Evolutionary conservation across 2,888 invertebrate genomes (phyloP).

Genomic region (Taphrorychus bicolor): DNA sequence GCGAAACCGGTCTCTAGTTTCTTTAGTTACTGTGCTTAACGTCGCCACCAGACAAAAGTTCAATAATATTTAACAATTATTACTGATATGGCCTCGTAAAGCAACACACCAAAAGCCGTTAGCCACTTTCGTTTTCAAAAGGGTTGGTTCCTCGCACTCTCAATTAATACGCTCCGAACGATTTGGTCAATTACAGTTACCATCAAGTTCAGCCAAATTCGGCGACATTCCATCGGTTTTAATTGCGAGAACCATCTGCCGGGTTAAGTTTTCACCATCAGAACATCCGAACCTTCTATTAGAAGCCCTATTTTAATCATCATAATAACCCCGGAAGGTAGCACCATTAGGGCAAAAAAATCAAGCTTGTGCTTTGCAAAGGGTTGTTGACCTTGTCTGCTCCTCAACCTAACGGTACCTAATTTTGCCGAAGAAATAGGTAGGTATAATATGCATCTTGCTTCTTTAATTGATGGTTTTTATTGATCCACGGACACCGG

Average conservation of each 20-base stretch:
- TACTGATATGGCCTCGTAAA: too few relatives aligned
- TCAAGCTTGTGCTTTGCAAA: conserved; percentile 43
- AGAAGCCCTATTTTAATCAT: conserved; percentile 27
- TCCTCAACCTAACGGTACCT: conserved; percentile 22
- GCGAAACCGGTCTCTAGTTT: too few relatives aligned
- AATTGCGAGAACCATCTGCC: conserved; percentile 28
- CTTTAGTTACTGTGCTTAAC: too few relatives aligned
- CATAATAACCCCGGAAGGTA: conserved; percentile 31
- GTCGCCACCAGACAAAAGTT: too few relatives aligned
- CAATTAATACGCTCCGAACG: not conserved
- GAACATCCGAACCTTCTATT: conserved; percentile 28
- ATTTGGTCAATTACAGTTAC: not conserved
- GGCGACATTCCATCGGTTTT: conserved; percentile 17
- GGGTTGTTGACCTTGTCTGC: conserved; percentile 56
- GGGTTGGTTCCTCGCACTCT: too few relatives aligned
- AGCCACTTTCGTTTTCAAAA: too few relatives aligned
- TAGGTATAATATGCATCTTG: not conserved
- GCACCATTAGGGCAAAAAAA: conserved; percentile 26
- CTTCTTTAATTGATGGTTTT: not conserved
- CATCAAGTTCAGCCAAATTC: conserved; percentile 3
- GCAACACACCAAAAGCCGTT: too few relatives aligned
- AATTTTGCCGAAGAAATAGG: conserved; percentile 9
- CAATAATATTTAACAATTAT: too few relatives aligned
- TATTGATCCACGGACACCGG: not conserved
- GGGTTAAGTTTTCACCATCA: not conserved